Conservation (phyloP, 37 sponge, comb jelly and placozoan genomes). For the Cladorhizidae sp. region DNA sequence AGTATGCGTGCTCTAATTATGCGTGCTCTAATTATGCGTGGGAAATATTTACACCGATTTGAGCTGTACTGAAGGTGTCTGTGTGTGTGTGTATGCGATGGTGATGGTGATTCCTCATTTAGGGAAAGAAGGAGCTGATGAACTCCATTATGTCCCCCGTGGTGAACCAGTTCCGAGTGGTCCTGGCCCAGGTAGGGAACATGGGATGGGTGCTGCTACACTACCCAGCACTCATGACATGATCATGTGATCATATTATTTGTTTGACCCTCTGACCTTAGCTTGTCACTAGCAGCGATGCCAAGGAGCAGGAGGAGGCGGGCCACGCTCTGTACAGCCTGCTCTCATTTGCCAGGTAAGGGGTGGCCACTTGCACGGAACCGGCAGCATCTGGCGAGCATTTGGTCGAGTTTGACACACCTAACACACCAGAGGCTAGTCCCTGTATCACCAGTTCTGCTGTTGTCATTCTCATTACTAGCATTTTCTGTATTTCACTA, state of each 20-base stretch:
- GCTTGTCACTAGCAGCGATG: slow-evolving; percentile 21
- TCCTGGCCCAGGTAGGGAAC: slow-evolving; percentile 36
- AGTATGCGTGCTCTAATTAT: too few species aligned
- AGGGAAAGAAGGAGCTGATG: slow-evolving; percentile 57
- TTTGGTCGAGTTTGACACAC: too few species aligned
- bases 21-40: too few species aligned
- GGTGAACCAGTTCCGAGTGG: slow-evolving; percentile 34
- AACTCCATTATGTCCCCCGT: slow-evolving; percentile 23
- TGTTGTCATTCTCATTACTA: not conserved
- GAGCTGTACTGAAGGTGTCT: too few species aligned
- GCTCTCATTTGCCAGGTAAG: slow-evolving; percentile 64
- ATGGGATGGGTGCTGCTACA: too few species aligned
- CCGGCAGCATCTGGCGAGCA: too few species aligned
- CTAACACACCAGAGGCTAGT: too few species aligned
- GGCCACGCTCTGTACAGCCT: slow-evolving; percentile 57
- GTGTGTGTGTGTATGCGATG: not conserved
- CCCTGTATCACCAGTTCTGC: not conserved
- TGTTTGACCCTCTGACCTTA: slow-evolving; percentile 1
- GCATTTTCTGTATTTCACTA: not conserved
- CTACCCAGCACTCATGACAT: too few species aligned
- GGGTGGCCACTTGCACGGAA: not conserved
- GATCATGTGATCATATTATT: too few species aligned
- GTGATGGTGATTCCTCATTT: not conserved
- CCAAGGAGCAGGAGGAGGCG: slow-evolving; percentile 41
- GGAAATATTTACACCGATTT: too few species aligned